These are phyloP conservation scores for Catagonus wagneri DNA, from an alignment of 2,113 vertebrate genomes.

Conservation along the genomic window DNA sequence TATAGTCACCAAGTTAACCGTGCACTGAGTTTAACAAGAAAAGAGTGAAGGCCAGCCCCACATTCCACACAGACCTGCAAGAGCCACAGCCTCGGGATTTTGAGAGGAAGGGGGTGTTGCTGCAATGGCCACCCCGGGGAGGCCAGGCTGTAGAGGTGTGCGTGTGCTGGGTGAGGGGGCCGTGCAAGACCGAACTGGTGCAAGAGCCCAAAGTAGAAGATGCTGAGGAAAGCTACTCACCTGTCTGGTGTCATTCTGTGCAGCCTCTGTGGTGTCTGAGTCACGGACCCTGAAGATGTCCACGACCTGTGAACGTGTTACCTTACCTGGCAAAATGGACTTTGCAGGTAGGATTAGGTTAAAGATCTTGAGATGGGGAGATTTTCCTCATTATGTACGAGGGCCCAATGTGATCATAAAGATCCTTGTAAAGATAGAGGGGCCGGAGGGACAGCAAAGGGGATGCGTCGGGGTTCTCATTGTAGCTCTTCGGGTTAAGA, in stretches of 20 bases:
- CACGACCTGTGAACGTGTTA: not conserved
- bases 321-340: not conserved
- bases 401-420: not conserved
- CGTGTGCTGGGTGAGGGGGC: too few species aligned
- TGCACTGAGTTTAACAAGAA: not conserved
- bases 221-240: not conserved
- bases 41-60: not conserved
- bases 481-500: too few species aligned
- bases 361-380: not conserved
- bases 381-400: too few species aligned
- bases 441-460: not conserved
- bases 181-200: not conserved
- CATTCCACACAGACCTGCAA: not conserved
- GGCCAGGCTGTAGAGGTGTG: too few species aligned
- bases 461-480: too few species aligned
- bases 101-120: not conserved
- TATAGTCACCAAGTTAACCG: not conserved
- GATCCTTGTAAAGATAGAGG: not conserved
- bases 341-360: not conserved
- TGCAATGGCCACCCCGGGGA: not conserved
- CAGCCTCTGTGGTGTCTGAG: too few species aligned
- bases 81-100: not conserved
- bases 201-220: not conserved
- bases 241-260: not conserved
- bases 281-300: not conserved